Conservation (phyloP, 1,140 invertebrate genomes). For the Caenorhabditis latens region DNA sequence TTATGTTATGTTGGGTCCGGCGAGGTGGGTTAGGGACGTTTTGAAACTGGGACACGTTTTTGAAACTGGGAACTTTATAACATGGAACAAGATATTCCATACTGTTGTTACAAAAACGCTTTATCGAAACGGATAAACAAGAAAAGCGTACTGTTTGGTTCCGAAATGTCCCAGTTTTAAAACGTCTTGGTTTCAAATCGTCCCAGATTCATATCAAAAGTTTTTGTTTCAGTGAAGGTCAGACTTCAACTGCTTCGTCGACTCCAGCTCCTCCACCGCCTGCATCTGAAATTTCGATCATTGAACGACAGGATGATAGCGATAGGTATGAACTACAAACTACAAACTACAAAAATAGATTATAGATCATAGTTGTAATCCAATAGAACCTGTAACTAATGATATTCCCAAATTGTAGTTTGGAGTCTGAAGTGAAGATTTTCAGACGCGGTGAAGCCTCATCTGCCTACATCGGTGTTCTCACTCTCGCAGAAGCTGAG, state of each 20-base stretch:
- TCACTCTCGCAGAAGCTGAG: constrained; percentile 6
- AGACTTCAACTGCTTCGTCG: not conserved
- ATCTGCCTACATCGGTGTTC: constrained; percentile 32
- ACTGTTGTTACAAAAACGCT: no score
- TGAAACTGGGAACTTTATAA: not conserved
- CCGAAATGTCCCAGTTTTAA: no score
- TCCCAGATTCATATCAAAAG: not conserved
- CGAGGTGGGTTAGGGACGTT: not conserved
- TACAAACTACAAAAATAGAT: no score
- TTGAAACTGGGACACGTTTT: not conserved
- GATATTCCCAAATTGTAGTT: not conserved
- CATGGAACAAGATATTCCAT: no score
- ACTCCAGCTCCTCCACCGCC: not conserved
- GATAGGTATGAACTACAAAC: no score
- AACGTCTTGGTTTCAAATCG: not conserved
- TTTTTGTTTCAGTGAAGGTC: not conserved
- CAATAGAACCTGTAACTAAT: not conserved
- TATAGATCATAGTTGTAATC: not conserved
- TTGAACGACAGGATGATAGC: no score
- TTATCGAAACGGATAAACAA: no score
- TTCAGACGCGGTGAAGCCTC: not conserved
- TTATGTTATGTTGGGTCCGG: not conserved
- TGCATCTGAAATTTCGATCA: no score
- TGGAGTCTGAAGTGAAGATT: not conserved
- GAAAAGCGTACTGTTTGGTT: no score